Evolutionary conservation across 2,113 vertebrate genomes (phyloP), one percentile per base, ranked within the genome.

Genomic region (Clarias macrocephalus): DNA sequence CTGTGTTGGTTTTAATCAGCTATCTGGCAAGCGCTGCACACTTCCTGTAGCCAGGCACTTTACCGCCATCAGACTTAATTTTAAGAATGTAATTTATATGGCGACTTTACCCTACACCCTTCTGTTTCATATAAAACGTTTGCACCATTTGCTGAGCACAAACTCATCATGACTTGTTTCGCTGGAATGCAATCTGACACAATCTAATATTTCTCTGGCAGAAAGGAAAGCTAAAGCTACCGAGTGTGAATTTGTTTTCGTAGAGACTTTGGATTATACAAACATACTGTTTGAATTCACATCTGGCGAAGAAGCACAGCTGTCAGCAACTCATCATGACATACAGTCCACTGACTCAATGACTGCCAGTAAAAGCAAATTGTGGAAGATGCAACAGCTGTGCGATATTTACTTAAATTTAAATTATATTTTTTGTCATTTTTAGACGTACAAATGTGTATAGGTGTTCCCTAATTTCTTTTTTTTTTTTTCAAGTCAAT

Each of bases 101-200:
- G 25, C 13, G 59, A 25, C 25, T 75, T 75, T 52, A 62, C 21
- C 37, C 37, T 5, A 65, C 62, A 19, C 11, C 12, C 5, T 6
- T 37, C 56, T 76, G 60, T 52, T 84, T 85, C 33, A 21, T 18
- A 52, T 62, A 23, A 18, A 60, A 15, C 80, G 30, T 48, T 84
- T 59, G 56, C 25, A 68, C 28, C 30, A 83, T 88, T 56, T 87
- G 65, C 57, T 89, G 84, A 88, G 88, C 60, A 72, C 68, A 66
- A 85, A 81, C 1, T 85, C 72, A 60, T 62, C 83, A 37, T 30
- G 68, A 84, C 80, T 82, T 65, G 48, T 82, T 65, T 82, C 85
- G 56, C 73, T 83, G 28, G 91, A 93, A 92, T 92, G 70, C 81
- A 92, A 91, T 63, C 73, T 89, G 92, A 93, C 90, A 91, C 91